Evolutionary conservation across 2,113 vertebrate species (phyloP).

Genomic region (Nesospiza acunhae): DNA sequence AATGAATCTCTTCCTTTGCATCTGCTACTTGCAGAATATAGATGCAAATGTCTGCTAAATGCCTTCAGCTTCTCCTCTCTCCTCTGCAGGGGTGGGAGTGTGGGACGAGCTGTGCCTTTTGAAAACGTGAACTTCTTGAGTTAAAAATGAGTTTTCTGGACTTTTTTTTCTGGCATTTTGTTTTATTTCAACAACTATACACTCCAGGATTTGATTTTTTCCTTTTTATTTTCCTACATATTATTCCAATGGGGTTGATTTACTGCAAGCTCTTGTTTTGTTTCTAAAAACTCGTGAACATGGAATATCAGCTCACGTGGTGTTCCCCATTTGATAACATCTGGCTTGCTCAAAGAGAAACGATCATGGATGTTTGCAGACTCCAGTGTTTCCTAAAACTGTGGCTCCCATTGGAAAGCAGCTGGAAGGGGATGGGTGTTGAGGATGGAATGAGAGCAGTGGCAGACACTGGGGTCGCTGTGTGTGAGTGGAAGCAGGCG

Average conservation of each 20-base stretch:
- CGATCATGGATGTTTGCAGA: neutral
- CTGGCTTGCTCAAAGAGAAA: neutral
- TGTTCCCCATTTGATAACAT: fast-evolving
- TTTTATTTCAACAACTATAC: neutral
- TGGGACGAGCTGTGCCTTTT: fast-evolving
- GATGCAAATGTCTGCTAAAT: neutral
- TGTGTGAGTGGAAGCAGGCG: neutral
- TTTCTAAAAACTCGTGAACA: neutral
- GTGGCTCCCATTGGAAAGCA: neutral
- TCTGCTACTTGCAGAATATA: neutral
- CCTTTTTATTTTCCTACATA: fast-evolving
- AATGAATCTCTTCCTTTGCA: constrained; percentile 1
- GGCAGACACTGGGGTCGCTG: fast-evolving
- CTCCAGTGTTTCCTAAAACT: neutral
- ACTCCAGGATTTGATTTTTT: neutral
- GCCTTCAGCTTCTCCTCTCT: neutral
- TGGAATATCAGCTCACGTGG: neutral
- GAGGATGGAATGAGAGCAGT: neutral
- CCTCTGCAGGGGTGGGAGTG: neutral
- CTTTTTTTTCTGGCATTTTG: neutral
- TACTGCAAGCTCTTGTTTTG: neutral
- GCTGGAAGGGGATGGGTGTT: neutral
- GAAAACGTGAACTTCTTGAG: neutral
- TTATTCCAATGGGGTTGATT: neutral
- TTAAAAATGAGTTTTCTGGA: neutral